Evolutionary conservation across 2,888 invertebrate genomes (phyloP), one percentile per base, ranked within the genome.

Genomic region (Micoletzkya japonica): DNA sequence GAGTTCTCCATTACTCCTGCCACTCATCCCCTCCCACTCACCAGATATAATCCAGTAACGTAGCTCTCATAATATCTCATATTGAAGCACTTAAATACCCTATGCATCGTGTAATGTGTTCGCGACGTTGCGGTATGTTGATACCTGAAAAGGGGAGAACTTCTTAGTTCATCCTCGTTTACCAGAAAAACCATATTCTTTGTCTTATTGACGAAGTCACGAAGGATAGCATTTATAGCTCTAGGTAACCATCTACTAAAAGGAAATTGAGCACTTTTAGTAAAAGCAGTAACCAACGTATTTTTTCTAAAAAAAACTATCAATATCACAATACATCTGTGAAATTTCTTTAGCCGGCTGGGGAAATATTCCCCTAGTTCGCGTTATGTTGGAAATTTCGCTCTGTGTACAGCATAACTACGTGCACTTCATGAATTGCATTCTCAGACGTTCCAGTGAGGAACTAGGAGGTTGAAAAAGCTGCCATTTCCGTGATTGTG

Each of bases 231-330:
- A 0, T 91, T 90, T 86, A 92, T 92, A 56, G 91, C 91, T 0
- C 90, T 90, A 0, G 92, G 92, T 61, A 91, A 86, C 81, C 91
- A 92, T 58, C 91, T 89, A 74, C 91, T 91, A 90, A 92, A 92
- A 59, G 92, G 91, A 89, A 92, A 90, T 87, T 92, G 91, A 84
- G 91, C 92, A 78, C 91, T 92, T 87, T 92, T 92, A 73, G 91
- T 91, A 87, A 91, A 90, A 67, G 89, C 88, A 0, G 90, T 90
- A 28, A n/a, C n/a, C n/a, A n/a, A n/a, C n/a, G n/a, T n/a, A n/a
- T n/a, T n/a, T n/a, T n/a, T n/a, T n/a, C n/a, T n/a, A n/a, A 89
- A 64, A 52, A 87, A 69, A 44, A 86, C 84, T 88, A 87, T 83
- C 81, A 89, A 87, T n/a, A 77, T 10, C 0, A 76, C 68, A 74